These are phyloP conservation scores for Vanessa atalanta DNA, from an alignment of 1,140 invertebrate species.

Conservation along the genomic window DNA sequence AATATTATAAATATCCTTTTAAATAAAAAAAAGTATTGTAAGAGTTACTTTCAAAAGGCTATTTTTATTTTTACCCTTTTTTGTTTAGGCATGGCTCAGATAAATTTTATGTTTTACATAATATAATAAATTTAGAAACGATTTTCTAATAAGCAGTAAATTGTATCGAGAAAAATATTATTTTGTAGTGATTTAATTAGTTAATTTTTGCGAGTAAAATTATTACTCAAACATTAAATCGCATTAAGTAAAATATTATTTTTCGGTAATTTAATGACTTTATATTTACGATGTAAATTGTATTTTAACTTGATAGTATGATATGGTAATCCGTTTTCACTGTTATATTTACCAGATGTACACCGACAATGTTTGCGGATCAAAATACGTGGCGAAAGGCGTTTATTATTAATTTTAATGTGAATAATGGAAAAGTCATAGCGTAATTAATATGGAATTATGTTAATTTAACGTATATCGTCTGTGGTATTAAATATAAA, in stretches of 20 bases:
- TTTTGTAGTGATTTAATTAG: conserved; percentile 4
- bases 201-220: background rate
- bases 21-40: too few species aligned
- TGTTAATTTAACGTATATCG: conserved; percentile 29
- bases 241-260: conserved; percentile 7
- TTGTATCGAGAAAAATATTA: background rate
- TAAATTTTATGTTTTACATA: too few species aligned
- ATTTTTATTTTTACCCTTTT: too few species aligned
- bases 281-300: conserved; percentile 14
- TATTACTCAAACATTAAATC: background rate
- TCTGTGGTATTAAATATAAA: background rate
- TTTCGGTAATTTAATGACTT: conserved; percentile 9
- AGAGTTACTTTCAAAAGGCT: too few species aligned
- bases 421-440: conserved; percentile 35
- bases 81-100: too few species aligned
- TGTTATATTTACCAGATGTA: conserved; percentile 32
- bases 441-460: conserved; percentile 30
- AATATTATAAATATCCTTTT: too few species aligned
- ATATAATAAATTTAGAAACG: too few species aligned
- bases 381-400: conserved; percentile 37
- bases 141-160: background rate
- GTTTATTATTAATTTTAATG: conserved; percentile 40
- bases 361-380: conserved; percentile 32
- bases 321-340: conserved; percentile 22
- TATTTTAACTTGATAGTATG: conserved; percentile 27